Evolutionary conservation across 2,113 vertebrate species (phyloP).

Genomic region (Tyrannus savana): DNA sequence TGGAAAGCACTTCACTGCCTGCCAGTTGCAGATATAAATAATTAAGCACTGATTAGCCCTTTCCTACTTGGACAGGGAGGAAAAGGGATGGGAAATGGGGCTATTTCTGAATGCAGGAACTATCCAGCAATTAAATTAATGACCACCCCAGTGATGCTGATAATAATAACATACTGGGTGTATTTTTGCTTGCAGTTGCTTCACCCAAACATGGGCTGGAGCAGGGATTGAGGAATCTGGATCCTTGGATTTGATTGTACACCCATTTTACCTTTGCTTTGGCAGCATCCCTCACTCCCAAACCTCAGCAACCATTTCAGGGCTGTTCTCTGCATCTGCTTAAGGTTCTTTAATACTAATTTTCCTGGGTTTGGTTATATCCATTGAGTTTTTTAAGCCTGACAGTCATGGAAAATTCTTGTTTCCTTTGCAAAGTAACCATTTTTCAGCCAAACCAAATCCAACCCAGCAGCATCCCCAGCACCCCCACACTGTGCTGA

Average conservation of each 20-base stretch:
- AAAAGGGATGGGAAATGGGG: neutral
- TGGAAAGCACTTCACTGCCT: neutral
- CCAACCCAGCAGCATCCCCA: neutral
- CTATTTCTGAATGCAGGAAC: neutral
- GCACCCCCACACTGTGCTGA: accelerated
- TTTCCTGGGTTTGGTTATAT: neutral
- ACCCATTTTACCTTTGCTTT: neutral
- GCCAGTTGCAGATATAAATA: neutral
- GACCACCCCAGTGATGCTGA: neutral
- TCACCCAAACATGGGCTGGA: accelerated
- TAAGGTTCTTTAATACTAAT: accelerated
- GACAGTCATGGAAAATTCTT: neutral
- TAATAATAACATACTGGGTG: accelerated
- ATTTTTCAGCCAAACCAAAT: neutral
- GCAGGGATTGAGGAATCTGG: neutral
- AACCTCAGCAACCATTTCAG: accelerated
- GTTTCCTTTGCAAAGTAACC: neutral
- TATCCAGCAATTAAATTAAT: neutral
- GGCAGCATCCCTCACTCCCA: neutral
- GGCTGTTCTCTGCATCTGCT: neutral
- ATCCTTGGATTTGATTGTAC: neutral
- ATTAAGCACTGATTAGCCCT: neutral
- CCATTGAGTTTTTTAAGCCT: neutral
- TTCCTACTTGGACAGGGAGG: neutral
- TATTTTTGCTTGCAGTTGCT: neutral